Conservation (phyloP, 2,888 invertebrate species). For the Bellardia bayeri region DNA sequence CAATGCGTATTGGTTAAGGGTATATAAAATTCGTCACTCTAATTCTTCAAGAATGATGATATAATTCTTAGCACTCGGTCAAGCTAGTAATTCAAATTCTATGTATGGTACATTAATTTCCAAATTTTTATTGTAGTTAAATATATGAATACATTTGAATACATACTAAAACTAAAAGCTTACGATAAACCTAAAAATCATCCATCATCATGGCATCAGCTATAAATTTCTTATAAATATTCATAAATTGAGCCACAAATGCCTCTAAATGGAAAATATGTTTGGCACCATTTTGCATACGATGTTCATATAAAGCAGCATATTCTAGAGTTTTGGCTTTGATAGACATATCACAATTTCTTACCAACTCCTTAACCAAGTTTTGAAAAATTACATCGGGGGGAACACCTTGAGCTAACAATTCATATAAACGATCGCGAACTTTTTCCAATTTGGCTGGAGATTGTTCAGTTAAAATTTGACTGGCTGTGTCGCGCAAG, state of each 20-base stretch:
- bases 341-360: conserved; percentile 95
- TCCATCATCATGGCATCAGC: conserved; percentile 81
- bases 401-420: conserved; percentile 97
- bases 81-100: too few species aligned
- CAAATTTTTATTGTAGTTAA: not conserved
- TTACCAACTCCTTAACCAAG: conserved; percentile 92
- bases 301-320: conserved; percentile 96
- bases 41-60: too few species aligned
- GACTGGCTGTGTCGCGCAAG: conserved; percentile 93
- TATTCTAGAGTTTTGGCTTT: conserved; percentile 93
- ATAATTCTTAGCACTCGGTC: too few species aligned
- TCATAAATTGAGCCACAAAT: conserved; percentile 98
- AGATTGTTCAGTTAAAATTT: conserved; percentile 94
- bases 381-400: conserved; percentile 95
- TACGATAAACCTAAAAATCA: conserved; percentile 74
- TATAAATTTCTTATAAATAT: conserved; percentile 93
- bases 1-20: too few species aligned
- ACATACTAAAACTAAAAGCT: not conserved
- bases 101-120: too few species aligned
- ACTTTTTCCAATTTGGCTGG: conserved; percentile 93
- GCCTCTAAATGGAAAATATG: conserved; percentile 98
- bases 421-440: conserved; percentile 94
- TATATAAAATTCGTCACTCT: too few species aligned
- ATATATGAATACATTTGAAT: not conserved
- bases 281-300: conserved; percentile 96